phyloP scores from a whole-genome alignment of 2,797 vertebrate species.

The Falco berigora region DNA sequence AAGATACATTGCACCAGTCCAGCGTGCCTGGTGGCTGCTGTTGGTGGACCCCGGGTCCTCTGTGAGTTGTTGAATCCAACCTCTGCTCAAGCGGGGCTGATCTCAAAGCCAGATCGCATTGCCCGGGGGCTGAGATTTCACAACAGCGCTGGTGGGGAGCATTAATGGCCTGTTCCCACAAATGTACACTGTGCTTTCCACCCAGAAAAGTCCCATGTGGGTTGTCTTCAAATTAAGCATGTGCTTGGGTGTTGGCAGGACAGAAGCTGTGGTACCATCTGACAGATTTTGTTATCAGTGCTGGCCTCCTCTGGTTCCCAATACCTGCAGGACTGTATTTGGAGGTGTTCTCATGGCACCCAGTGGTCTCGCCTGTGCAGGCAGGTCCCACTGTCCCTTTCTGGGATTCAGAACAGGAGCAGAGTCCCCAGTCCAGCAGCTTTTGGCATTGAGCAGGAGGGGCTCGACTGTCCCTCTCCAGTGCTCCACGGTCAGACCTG shows the following conservation, averaged over 20 bases:
- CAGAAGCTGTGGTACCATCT: background rate
- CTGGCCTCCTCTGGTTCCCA: background rate
- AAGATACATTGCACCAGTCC: rapidly evolving
- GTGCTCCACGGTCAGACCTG: rapidly evolving
- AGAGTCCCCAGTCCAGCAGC: background rate
- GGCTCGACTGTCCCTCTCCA: background rate
- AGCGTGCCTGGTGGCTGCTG: rapidly evolving
- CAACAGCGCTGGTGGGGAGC: background rate
- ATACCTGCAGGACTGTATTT: rapidly evolving
- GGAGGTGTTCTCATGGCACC: background rate
- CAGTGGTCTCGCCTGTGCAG: no score
- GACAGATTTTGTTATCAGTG: background rate
- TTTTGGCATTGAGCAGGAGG: background rate
- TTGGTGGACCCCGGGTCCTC: no score
- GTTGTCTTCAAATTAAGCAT: rapidly evolving
- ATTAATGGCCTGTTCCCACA: background rate
- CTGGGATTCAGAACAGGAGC: background rate
- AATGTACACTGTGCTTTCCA: background rate
- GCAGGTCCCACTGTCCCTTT: background rate
- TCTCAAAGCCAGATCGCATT: rapidly evolving
- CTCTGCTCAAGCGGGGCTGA: background rate
- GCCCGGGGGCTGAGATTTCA: background rate
- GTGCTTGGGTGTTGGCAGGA: background rate
- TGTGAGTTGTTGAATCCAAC: background rate
- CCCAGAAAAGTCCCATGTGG: background rate